phyloP scores from a whole-genome alignment of 2,797 vertebrate genomes.

The Hapalemur alaotrensis region DNA sequence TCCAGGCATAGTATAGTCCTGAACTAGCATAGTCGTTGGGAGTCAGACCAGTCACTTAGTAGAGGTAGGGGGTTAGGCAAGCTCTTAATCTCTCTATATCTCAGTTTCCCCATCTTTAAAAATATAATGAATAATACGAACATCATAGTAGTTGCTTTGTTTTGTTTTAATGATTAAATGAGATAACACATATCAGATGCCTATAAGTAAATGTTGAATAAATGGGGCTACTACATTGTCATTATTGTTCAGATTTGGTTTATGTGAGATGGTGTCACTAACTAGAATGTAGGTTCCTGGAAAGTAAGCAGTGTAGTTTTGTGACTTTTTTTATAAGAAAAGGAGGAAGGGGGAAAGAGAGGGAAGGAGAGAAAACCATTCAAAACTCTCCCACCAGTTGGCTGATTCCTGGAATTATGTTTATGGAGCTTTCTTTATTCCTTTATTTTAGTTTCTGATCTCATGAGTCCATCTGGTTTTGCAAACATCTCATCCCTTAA shows the following conservation, averaged over 20 bases:
- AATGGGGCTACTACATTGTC: not conserved
- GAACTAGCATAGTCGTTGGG: not conserved
- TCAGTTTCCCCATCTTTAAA: not conserved
- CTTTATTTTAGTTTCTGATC: slow-evolving; percentile 12
- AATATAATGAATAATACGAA: not conserved
- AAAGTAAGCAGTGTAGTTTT: not conserved
- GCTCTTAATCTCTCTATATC: not conserved
- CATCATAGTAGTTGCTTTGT: not conserved
- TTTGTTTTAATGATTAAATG: slow-evolving; percentile 2
- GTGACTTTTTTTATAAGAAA: not conserved
- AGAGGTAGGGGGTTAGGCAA: not conserved
- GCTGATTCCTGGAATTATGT: not conserved
- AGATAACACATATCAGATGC: not conserved
- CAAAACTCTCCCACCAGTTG: not conserved
- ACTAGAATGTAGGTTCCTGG: not conserved
- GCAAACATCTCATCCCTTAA: not conserved
- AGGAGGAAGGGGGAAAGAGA: not conserved
- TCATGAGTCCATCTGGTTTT: not conserved
- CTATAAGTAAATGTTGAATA: not conserved
- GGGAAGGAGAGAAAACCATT: not conserved
- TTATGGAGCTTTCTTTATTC: not conserved
- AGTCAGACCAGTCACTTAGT: not conserved
- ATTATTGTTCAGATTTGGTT: not conserved
- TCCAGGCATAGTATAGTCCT: not conserved
- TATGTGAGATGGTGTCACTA: not conserved